A percentile compares a stretch with the other conserved stretches of the same genome.
These are phyloP conservation scores for Polia nebulosa DNA, from an alignment of 2,888 invertebrate species.

Conservation along the genomic window DNA sequence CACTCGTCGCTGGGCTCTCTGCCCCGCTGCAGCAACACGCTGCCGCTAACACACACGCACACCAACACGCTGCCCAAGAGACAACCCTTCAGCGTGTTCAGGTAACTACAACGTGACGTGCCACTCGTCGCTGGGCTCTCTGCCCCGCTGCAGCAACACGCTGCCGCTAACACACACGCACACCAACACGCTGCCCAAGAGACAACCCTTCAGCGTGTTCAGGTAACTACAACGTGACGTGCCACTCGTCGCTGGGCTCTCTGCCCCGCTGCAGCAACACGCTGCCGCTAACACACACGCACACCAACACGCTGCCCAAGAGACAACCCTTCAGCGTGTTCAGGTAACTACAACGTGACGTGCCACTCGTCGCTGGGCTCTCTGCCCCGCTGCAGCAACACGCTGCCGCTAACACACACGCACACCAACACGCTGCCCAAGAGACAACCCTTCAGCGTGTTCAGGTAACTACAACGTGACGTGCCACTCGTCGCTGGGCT, in stretches of 20 bases:
- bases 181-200: constrained; percentile 68
- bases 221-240: constrained; percentile 6
- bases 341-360: constrained; percentile 6
- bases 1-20: constrained; percentile 81
- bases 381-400: constrained; percentile 3
- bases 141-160: constrained; percentile 36
- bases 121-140: constrained; percentile 56
- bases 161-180: constrained; percentile 35
- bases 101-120: constrained; percentile 10
- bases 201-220: constrained; percentile 4
- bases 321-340: constrained; percentile 4
- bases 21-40: constrained; percentile 67
- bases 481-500: constrained; percentile 3
- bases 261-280: constrained; percentile 36
- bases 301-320: constrained; percentile 67
- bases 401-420: constrained; percentile 1
- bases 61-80: constrained; percentile 71
- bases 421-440: constrained; percentile 71
- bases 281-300: constrained; percentile 35
- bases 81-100: constrained; percentile 7
- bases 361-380: constrained; percentile 7
- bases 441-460: constrained; percentile 4
- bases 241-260: constrained; percentile 9
- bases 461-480: constrained; percentile 5
- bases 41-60: constrained; percentile 27